phyloP scores from a whole-genome alignment of 2,888 invertebrate genomes.

The Biston stratarius region DNA sequence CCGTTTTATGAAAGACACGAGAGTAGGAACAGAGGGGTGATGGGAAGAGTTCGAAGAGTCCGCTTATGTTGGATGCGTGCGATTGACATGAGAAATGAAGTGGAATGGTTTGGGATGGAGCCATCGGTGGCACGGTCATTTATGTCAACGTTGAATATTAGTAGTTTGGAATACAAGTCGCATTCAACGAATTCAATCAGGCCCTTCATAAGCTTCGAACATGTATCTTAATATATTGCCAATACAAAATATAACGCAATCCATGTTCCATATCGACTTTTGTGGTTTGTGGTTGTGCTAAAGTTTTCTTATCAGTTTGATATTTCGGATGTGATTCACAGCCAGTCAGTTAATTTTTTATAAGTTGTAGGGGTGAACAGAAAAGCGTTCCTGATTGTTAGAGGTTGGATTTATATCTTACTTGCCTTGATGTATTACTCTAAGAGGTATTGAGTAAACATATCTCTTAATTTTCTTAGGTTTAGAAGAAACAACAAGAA shows the following conservation, averaged over 20 bases:
- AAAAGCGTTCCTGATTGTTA: too few species aligned
- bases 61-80: constrained; percentile 57
- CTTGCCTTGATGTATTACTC: too few species aligned
- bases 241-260: neutral
- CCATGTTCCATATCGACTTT: too few species aligned
- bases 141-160: constrained; percentile 44
- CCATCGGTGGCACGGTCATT: constrained; percentile 54
- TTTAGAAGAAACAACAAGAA: too few species aligned
- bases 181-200: constrained; percentile 13
- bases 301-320: too few species aligned
- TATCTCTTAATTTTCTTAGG: too few species aligned
- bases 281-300: too few species aligned
- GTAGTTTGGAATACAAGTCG: constrained; percentile 37
- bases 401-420: too few species aligned
- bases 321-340: too few species aligned
- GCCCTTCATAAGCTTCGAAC: neutral
- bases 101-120: constrained; percentile 63
- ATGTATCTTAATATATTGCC: neutral
- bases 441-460: too few species aligned
- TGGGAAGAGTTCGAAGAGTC: constrained; percentile 48
- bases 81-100: constrained; percentile 70
- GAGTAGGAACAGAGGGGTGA: constrained; percentile 36
- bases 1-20: constrained; percentile 42
- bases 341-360: too few species aligned
- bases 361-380: too few species aligned